phyloP scores from a whole-genome alignment of 2,797 vertebrate genomes.

The Clarias laeviceps region DNA sequence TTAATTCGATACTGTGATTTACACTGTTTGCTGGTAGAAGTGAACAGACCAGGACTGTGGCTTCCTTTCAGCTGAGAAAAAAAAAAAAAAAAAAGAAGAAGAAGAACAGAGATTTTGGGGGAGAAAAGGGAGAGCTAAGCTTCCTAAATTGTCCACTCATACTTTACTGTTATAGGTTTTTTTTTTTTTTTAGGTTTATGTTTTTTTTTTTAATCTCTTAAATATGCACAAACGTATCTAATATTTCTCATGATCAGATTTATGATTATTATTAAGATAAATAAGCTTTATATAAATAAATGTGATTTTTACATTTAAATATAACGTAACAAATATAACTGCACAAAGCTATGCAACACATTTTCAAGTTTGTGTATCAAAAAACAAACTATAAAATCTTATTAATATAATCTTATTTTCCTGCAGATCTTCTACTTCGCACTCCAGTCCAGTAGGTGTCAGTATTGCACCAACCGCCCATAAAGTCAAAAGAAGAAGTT shows the following conservation, averaged over 20 bases:
- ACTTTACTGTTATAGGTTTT: not conserved
- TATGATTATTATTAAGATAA: too few relatives aligned
- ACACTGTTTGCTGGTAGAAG: slow-evolving; percentile 37
- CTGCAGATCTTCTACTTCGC: too few relatives aligned
- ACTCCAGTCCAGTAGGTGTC: too few relatives aligned
- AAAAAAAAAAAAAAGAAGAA: not conserved
- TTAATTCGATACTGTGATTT: slow-evolving; percentile 30
- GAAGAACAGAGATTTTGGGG: slow-evolving; percentile 29
- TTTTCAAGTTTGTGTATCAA: not conserved
- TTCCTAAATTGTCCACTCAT: not conserved
- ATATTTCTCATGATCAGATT: not conserved
- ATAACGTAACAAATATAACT: too few relatives aligned
- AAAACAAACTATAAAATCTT: not conserved
- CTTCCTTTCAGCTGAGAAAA: slow-evolving; percentile 57
- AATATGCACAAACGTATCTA: not conserved
- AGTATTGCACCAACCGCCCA: too few relatives aligned
- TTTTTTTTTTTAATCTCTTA: not conserved
- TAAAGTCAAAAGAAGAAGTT: too few relatives aligned
- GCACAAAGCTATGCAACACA: not conserved
- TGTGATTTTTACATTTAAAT: too few relatives aligned
- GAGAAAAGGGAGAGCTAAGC: not conserved
- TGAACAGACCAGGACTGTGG: slow-evolving; percentile 58
- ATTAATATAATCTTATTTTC: too few relatives aligned
- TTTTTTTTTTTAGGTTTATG: not conserved
- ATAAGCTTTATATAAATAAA: too few relatives aligned